Percentiles rank a stretch among this genome's conserved stretches.
Conservation (phyloP, 2,888 invertebrate genomes). For the Coecobrya sp. region DNA sequence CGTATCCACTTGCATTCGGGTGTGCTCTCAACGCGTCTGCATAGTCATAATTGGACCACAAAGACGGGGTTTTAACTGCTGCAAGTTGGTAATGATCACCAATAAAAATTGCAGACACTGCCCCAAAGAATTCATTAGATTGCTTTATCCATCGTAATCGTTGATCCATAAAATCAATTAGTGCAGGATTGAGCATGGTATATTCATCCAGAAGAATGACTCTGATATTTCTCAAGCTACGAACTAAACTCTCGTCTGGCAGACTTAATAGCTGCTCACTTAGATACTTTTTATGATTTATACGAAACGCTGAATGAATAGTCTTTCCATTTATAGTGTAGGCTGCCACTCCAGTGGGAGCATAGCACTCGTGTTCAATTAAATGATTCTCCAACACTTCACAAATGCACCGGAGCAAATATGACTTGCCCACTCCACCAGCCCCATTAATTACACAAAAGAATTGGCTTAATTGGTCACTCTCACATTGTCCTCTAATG, state of each 20-base stretch:
- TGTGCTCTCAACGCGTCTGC: not conserved
- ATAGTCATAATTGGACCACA: not conserved
- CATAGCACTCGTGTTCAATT: not conserved
- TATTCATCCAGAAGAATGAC: not conserved
- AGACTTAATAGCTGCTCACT: not conserved
- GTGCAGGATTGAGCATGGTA: not conserved
- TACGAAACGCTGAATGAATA: not conserved
- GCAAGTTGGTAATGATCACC: not conserved
- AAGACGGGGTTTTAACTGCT: not conserved
- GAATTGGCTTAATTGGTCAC: too few species aligned
- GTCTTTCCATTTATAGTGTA: not conserved
- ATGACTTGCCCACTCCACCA: not conserved
- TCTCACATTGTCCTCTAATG: too few species aligned
- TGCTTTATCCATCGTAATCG: not conserved
- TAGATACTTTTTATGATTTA: not conserved
- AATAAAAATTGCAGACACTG: not conserved
- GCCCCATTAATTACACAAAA: not conserved
- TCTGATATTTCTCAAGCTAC: not conserved
- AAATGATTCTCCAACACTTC: not conserved
- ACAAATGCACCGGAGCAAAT: not conserved
- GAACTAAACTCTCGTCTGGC: not conserved
- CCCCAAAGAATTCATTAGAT: not conserved
- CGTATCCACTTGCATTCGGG: too few species aligned
- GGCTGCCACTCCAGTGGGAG: not conserved
- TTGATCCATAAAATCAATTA: not conserved